phyloP scores from a whole-genome alignment of 2,888 invertebrate genomes.

The Ischnura elegans region DNA sequence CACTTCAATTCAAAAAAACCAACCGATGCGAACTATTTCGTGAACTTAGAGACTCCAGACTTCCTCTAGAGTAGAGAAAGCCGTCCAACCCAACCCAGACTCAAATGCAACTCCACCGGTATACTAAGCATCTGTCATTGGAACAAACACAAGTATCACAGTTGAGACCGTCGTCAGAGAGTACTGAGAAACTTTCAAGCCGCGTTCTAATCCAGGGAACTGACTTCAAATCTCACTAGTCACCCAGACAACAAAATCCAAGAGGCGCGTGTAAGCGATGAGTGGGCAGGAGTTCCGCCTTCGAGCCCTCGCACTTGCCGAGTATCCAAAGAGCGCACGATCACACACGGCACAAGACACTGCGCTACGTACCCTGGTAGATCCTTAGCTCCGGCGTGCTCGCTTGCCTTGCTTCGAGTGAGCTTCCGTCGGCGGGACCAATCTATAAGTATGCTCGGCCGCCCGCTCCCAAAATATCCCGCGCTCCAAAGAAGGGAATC shows the following conservation, averaged over 20 bases:
- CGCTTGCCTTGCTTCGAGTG: slow-evolving; percentile 67
- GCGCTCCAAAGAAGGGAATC: slow-evolving; percentile 67
- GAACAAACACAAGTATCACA: background rate
- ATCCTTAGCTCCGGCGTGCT: slow-evolving; percentile 71
- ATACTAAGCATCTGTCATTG: background rate
- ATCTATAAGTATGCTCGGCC: slow-evolving; percentile 59
- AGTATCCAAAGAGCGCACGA: background rate
- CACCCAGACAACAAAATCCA: background rate
- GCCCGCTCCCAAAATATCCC: slow-evolving; percentile 66
- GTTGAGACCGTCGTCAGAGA: background rate
- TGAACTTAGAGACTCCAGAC: background rate
- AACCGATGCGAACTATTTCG: background rate
- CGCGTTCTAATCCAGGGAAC: slow-evolving; percentile 35
- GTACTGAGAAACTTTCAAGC: background rate
- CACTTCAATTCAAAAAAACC: background rate
- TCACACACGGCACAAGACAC: slow-evolving; percentile 74
- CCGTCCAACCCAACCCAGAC: background rate
- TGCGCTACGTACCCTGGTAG: slow-evolving; percentile 73
- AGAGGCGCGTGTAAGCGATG: background rate
- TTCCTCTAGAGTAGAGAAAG: background rate
- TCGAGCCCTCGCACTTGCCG: background rate
- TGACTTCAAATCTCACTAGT: slow-evolving; percentile 6
- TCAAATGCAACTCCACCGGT: background rate
- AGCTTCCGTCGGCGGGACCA: slow-evolving; percentile 43
- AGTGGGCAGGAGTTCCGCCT: background rate